Percentiles rank a stretch among this genome's conserved stretches.
These are phyloP conservation scores for Brachyhypopomus gauderio DNA, from an alignment of 2,113 vertebrate species.

Conservation along the genomic window DNA sequence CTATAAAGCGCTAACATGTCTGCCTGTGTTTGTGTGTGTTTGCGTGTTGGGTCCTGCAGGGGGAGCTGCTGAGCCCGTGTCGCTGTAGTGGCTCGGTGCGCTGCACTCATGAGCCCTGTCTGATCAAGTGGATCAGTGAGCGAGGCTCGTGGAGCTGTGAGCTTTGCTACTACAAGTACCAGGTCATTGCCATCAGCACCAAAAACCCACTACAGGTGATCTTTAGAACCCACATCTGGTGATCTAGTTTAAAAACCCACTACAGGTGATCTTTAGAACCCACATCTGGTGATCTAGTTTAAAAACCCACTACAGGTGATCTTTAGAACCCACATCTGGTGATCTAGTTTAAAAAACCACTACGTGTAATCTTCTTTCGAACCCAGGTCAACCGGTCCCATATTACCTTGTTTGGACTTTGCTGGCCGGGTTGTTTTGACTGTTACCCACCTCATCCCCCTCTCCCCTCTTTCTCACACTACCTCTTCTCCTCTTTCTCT, in stretches of 20 bases:
- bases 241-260: conserved; percentile 76
- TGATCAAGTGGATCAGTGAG: conserved; percentile 92
- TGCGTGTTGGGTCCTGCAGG: conserved; percentile 67
- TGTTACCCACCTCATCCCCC: neutral
- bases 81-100: conserved; percentile 88
- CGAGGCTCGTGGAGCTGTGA: conserved; percentile 91
- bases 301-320: conserved; percentile 83
- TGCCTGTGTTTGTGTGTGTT: neutral
- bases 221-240: neutral
- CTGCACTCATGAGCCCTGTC: conserved; percentile 88
- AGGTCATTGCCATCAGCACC: conserved; percentile 91
- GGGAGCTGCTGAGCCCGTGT: conserved; percentile 88
- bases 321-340: too few species aligned
- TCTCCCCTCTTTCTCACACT: neutral
- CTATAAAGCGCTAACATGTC: neutral
- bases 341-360: too few species aligned
- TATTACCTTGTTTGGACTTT: neutral
- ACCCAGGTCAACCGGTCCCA: neutral
- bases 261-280: conserved; percentile 66
- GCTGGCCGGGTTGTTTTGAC: neutral
- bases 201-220: conserved; percentile 85
- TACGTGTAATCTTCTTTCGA: neutral
- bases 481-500: neutral
- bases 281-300: neutral
- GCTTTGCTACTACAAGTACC: conserved; percentile 92